Evolutionary conservation across 2,797 vertebrate genomes (phyloP).

Genomic region (Danio albolineatus): DNA sequence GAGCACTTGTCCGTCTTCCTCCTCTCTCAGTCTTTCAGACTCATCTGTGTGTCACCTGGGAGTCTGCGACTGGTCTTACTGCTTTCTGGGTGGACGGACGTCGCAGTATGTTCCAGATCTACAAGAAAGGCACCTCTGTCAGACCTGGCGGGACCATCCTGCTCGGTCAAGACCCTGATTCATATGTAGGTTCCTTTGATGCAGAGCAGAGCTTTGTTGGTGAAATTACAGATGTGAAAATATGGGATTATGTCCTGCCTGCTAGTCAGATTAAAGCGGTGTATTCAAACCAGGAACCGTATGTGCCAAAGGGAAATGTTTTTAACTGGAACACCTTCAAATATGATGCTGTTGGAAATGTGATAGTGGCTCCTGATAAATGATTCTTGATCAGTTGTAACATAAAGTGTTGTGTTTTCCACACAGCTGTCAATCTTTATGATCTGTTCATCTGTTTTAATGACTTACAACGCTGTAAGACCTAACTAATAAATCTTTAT

Average conservation of each 20-base stretch:
- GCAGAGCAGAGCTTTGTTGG: constrained; percentile 75
- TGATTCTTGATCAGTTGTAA: neutral
- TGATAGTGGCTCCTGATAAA: constrained; percentile 57
- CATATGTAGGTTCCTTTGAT: constrained; percentile 69
- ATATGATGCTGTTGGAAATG: constrained; percentile 69
- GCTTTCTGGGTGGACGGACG: constrained; percentile 76
- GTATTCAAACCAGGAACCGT: constrained; percentile 43
- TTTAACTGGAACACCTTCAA: constrained; percentile 74
- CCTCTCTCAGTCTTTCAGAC: constrained; percentile 75
- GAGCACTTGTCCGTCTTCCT: constrained; percentile 70
- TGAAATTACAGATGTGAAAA: constrained; percentile 75
- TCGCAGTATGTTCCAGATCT: constrained; percentile 73
- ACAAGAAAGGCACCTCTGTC: constrained; percentile 73
- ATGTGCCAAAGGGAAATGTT: constrained; percentile 59
- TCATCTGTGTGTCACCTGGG: constrained; percentile 81
- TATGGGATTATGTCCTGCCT: constrained; percentile 79
- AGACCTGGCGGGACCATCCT: constrained; percentile 65
- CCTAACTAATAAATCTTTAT: neutral
- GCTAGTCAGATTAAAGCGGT: constrained; percentile 63
- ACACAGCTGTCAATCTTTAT: neutral
- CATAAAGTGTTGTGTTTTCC: neutral
- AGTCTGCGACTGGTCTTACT: constrained; percentile 69
- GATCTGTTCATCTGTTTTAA: neutral
- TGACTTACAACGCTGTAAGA: no score
- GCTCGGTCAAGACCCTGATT: constrained; percentile 80